These are phyloP conservation scores for Blera fallax DNA, from an alignment of 2,888 invertebrate genomes.

Conservation along the genomic window DNA sequence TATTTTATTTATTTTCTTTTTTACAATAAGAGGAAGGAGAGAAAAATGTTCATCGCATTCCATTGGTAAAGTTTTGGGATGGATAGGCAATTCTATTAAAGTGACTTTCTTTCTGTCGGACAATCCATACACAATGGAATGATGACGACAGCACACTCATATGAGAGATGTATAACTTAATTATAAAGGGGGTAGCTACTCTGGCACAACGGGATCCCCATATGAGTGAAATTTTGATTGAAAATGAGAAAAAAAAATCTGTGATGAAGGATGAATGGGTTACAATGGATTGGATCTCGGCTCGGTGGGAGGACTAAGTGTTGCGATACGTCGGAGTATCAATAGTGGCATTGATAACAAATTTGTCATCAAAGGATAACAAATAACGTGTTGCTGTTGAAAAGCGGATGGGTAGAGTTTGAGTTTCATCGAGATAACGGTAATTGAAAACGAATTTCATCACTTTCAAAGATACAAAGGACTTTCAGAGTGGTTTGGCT, in stretches of 20 bases:
- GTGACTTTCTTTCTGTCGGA: conserved; percentile 3
- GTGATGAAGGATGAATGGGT: conserved; percentile 18
- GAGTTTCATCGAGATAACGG: conserved; percentile 9
- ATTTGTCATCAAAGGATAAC: conserved; percentile 36
- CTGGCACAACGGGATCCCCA: background rate
- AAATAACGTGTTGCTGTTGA: conserved; percentile 15
- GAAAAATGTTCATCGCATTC: conserved; percentile 15
- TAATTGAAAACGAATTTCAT: conserved; percentile 26
- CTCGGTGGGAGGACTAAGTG: background rate
- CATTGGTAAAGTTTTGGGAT: conserved; percentile 6
- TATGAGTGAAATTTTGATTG: conserved; percentile 36
- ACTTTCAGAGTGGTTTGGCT: background rate
- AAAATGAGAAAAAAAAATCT: conserved; percentile 22
- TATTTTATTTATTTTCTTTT: conserved; percentile 27
- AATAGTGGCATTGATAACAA: conserved; percentile 30
- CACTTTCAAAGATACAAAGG: background rate
- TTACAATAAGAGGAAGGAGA: background rate
- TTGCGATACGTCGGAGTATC: background rate
- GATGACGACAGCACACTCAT: conserved; percentile 14
- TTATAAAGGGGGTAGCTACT: background rate
- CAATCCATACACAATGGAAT: background rate
- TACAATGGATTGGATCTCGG: background rate
- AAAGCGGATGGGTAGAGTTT: background rate
- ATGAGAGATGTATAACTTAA: conserved; percentile 42
- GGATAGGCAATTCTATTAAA: conserved; percentile 35